Base-by-base conservation (phyloP, 2,888 invertebrate species). In the Ornithoptera priamus region DNA sequence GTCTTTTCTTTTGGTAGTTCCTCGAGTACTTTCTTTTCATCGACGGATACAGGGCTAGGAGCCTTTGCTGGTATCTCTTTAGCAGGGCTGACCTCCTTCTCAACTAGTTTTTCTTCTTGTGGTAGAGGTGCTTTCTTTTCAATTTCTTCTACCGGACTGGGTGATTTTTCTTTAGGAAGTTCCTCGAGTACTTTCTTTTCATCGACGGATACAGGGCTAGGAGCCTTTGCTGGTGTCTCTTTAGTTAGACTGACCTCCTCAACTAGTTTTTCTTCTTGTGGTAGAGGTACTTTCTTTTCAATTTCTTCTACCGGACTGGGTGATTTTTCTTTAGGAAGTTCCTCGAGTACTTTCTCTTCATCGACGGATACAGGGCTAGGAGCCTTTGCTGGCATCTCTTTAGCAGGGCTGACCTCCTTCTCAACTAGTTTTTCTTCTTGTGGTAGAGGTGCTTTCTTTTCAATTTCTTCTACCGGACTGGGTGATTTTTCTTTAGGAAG, bases 231-330 rank as follows among this genome's bases (percentile, higher is more conserved):
- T 6, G 36, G 20, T 4, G 17, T 60, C 1, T 24, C 60, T 12
- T 73, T 67, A 5, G 75, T 68, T 20, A 74, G 73, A 63, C 77
- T 39, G 77, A 5, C 71, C 71, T 69, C 75, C 10, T 30, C n/a
- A 60, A 36, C 71, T 10, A 75, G 72, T 17, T 71, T 69, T 6
- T 75, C 71, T 22, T 60, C 75, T 69, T 78, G 76, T 50, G 56
- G 56, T 6, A 56, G 20, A 7, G 15, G 20, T 7, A 2, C 4
- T 53, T 2, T 18, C 15, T 6, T 72, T 12, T 72, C 65, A 3
- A 36, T 46, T 1, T 61, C 36, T 53, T 63, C 36, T 8, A 24
- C 30, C 1, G 63, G 53, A 10, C 53, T 63, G 2, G 53, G 50
- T 10, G 53, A 18, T 36, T 53, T 53, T 3, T 64, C 53, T 30